phyloP scores from a whole-genome alignment of 2,888 invertebrate species.

The Pandemis corylana region DNA sequence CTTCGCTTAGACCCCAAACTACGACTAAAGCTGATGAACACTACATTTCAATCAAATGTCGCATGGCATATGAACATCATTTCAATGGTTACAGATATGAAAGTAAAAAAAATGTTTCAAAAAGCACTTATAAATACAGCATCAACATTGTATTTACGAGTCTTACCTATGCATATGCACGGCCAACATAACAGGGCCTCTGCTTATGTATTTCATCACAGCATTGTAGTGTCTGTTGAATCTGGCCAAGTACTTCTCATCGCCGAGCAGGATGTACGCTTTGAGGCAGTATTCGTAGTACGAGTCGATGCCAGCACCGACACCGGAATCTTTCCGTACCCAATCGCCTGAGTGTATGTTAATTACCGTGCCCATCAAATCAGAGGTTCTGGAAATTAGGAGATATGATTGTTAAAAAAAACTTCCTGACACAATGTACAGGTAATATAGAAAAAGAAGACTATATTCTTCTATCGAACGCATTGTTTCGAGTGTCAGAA shows the following conservation, averaged over 20 bases:
- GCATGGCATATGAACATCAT: no score
- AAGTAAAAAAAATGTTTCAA: neutral
- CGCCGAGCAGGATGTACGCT: conserved; percentile 97
- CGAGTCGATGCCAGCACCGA: conserved; percentile 99
- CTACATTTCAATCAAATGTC: no score
- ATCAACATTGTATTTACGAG: neutral
- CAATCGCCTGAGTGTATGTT: conserved; percentile 99
- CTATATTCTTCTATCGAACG: no score
- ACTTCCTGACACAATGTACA: no score
- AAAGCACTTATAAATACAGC: neutral
- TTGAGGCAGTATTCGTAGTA: conserved; percentile 99
- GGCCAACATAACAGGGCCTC: conserved; percentile 97
- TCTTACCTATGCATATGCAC: conserved; percentile 95
- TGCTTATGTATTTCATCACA: conserved; percentile 98
- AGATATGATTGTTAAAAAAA: neutral
- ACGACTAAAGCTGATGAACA: no score
- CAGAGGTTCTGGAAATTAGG: conserved; percentile 81
- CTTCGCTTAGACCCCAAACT: no score
- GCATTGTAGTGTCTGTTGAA: conserved; percentile 98
- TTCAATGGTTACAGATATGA: neutral
- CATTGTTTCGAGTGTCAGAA: no score
- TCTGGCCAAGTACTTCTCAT: conserved; percentile 96
- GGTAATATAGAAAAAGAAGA: no score
- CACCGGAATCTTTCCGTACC: conserved; percentile 98
- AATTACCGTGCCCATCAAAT: conserved; percentile 98